Base-by-base conservation (phyloP, 2,797 vertebrate species). In the Hydrophis major region DNA sequence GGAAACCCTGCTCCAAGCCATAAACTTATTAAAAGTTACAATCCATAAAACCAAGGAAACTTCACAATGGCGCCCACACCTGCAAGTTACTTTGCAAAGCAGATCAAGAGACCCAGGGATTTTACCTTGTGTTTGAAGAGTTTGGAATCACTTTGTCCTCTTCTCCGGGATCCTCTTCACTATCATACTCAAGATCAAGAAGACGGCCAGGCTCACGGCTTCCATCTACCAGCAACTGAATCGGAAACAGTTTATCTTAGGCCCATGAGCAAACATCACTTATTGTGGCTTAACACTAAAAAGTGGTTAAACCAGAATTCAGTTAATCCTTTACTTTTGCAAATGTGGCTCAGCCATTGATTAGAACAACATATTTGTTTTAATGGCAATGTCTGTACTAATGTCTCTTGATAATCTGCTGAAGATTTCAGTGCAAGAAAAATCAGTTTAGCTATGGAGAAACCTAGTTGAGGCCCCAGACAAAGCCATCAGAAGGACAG, bases 141-240 rank as follows among this genome's bases (percentile, higher is more conserved):
- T 95, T 97, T 89, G 96, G 97, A 90, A 96, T 8, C 13, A 96
- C 88, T n/a, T 94, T 97, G 88, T 97, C 97, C n/a, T 97, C 97
- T 32, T 97, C 97, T 57, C 97, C 96, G 0, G 96, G 96, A 59
- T 96, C 98, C 6, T 98, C 99, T 0, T 99, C 98, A 3, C 99
- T 99, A 94, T 99, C 99, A 2, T 98, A 99, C 91, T 99, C 99
- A 63, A 99, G 98, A 95, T 98, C 98, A 5, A 96, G 98, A 95
- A 99, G 98, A 92, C 99, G 98, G 89, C 99, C 99, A 0, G 97
- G 97, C 53, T 97, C 96, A 14, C 96, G 96, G 7, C 97, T 96
- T 12, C 96, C 97, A 88, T 97, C 97, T 20, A 97, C 97, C 91
- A 97, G 95, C 56, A 97, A 96, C 97, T 98, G 93, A 22, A 0